Evolutionary conservation across 2,888 invertebrate genomes (phyloP).

Genomic region (Drosophila kuntzei): DNA sequence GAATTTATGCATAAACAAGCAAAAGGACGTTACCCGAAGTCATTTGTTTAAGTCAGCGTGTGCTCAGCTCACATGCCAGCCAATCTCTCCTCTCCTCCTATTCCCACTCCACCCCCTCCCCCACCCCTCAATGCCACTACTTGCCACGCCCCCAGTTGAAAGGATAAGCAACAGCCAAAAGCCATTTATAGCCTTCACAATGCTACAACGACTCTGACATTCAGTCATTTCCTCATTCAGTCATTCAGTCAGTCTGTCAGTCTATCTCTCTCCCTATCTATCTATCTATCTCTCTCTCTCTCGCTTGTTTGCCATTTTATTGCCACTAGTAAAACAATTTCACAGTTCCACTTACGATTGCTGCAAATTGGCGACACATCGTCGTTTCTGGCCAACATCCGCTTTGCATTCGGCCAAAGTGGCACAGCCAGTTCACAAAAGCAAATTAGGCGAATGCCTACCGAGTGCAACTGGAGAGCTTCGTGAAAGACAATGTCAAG

Average conservation of each 20-base stretch:
- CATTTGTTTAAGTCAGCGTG: slow-evolving; percentile 78
- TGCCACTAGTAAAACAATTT: slow-evolving; percentile 78
- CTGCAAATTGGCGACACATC: slow-evolving; percentile 52
- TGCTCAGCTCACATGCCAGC: slow-evolving; percentile 43
- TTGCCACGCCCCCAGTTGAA: slow-evolving; percentile 45
- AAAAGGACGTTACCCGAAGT: slow-evolving; percentile 80
- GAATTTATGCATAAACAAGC: slow-evolving; percentile 81
- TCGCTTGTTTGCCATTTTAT: slow-evolving; percentile 66
- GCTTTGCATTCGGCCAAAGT: slow-evolving; percentile 20
- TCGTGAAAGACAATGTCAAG: slow-evolving; percentile 63
- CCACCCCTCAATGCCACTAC: slow-evolving; percentile 4
- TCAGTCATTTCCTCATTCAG: slow-evolving; percentile 24
- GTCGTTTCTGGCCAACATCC: slow-evolving; percentile 32
- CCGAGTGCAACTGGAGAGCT: slow-evolving; percentile 47
- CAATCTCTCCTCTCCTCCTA: background rate
- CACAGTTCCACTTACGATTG: slow-evolving; percentile 55
- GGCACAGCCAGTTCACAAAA: slow-evolving; percentile 26
- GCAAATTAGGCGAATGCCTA: slow-evolving; percentile 56
- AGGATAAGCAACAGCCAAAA: slow-evolving; percentile 46
- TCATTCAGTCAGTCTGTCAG: slow-evolving; percentile 6
- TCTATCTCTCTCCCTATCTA: background rate
- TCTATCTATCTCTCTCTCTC: slow-evolving; percentile 18
- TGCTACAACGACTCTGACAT: slow-evolving; percentile 48
- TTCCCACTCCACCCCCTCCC: background rate
- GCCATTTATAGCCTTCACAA: slow-evolving; percentile 73